phyloP scores from a whole-genome alignment of 2,888 invertebrate genomes.

The Shargacucullia verbasci region DNA sequence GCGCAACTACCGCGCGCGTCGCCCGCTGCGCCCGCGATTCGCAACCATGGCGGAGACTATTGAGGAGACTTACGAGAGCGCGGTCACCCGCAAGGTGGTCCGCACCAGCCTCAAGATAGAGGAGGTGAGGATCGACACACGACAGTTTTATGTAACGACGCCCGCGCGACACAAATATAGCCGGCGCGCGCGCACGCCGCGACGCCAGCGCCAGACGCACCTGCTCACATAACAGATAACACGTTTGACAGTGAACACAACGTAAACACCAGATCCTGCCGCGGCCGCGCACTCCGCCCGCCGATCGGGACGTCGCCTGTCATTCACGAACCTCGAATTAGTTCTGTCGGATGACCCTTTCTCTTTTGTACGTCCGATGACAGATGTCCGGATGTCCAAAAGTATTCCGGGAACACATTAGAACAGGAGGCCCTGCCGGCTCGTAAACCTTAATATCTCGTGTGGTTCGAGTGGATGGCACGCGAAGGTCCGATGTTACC shows the following conservation, averaged over 20 bases:
- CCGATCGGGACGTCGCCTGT: constrained; percentile 45
- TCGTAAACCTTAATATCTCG: constrained; percentile 43
- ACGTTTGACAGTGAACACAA: constrained; percentile 85
- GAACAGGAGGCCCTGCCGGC: constrained; percentile 15
- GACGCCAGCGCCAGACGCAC: constrained; percentile 71
- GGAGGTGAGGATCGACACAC: constrained; percentile 90
- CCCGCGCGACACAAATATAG: constrained; percentile 81
- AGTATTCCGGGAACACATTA: constrained; percentile 73
- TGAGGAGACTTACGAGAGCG: constrained; percentile 92
- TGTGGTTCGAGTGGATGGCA: constrained; percentile 55
- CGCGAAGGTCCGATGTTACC: constrained; percentile 74
- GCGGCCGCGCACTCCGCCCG: constrained; percentile 49
- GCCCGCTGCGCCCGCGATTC: constrained; percentile 84
- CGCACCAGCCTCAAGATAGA: constrained; percentile 92
- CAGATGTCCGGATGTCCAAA: constrained; percentile 71
- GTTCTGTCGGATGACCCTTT: constrained; percentile 35
- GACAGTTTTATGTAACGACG: constrained; percentile 82
- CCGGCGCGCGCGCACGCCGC: constrained; percentile 70
- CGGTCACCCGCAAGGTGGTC: constrained; percentile 92
- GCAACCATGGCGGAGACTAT: constrained; percentile 91
- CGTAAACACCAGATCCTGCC: constrained; percentile 76
- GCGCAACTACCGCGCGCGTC: constrained; percentile 85
- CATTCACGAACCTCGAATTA: constrained; percentile 41
- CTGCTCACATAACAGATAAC: constrained; percentile 86
- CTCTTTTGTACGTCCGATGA: constrained; percentile 61